Conservation (phyloP, 2,888 invertebrate species). For the Phasia obesa region DNA sequence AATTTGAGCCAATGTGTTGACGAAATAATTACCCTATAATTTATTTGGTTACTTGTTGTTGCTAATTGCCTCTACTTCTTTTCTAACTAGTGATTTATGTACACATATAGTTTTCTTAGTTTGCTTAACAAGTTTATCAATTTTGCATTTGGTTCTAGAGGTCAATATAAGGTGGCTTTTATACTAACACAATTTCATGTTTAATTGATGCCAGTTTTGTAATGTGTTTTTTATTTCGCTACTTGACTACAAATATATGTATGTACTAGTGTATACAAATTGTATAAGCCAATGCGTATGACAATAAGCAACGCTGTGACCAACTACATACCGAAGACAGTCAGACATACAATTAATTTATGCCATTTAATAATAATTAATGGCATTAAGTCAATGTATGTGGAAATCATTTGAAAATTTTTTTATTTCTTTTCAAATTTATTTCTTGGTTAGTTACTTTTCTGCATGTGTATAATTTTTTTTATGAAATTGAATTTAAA, state of each 20-base stretch:
- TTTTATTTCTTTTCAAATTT: too few species aligned
- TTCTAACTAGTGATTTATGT: slow-evolving; percentile 57
- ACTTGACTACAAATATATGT: background rate
- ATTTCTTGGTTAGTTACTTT: slow-evolving; percentile 2
- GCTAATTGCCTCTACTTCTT: slow-evolving; percentile 42
- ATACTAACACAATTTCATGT: slow-evolving; percentile 72
- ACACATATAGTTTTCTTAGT: slow-evolving; percentile 73
- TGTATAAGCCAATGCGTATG: slow-evolving; percentile 40
- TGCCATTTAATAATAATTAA: slow-evolving; percentile 61
- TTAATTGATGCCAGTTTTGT: slow-evolving; percentile 75
- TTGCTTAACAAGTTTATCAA: slow-evolving; percentile 77
- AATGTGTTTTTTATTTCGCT: slow-evolving; percentile 46
- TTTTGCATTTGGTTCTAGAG: slow-evolving; percentile 76
- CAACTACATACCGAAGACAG: slow-evolving; percentile 22
- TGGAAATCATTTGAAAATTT: slow-evolving; percentile 59
- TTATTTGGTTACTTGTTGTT: slow-evolving; percentile 48
- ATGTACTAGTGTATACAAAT: background rate
- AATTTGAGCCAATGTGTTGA: slow-evolving; percentile 59
- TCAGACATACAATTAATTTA: slow-evolving; percentile 51
- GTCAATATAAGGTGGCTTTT: slow-evolving; percentile 75
- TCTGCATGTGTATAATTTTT: background rate
- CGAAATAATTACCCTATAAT: slow-evolving; percentile 64
- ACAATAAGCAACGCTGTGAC: slow-evolving; percentile 34
- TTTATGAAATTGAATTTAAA: background rate
- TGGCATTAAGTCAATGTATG: slow-evolving; percentile 54